Evolutionary conservation across 1,140 invertebrate species (phyloP).

Genomic region (Drosophila athabasca): DNA sequence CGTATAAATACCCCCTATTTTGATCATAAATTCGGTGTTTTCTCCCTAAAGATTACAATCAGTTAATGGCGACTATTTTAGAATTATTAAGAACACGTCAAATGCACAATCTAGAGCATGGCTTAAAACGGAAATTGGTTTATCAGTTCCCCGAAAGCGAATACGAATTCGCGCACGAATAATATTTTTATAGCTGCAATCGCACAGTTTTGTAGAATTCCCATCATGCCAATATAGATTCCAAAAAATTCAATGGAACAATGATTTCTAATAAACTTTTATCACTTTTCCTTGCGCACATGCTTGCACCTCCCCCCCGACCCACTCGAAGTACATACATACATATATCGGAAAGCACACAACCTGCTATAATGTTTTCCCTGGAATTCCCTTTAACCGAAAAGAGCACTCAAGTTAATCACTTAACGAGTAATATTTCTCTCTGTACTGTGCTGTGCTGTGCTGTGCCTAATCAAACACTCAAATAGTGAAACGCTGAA

Average conservation of each 20-base stretch:
- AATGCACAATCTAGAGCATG: slow-evolving; percentile 26
- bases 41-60: slow-evolving; percentile 28
- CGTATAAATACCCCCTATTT: slow-evolving; percentile 13
- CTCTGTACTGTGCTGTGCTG: slow-evolving; percentile 11
- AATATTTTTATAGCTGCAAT: neutral
- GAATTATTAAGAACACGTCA: slow-evolving; percentile 17
- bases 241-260: slow-evolving; percentile 26
- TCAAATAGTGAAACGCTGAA: neutral
- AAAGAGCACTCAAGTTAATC: slow-evolving; percentile 31
- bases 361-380: slow-evolving; percentile 14
- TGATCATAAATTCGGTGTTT: slow-evolving; percentile 16
- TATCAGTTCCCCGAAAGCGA: slow-evolving; percentile 34
- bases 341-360: too few relatives aligned
- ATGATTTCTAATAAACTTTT: slow-evolving; percentile 6
- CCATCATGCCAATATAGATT: slow-evolving; percentile 22
- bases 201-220: slow-evolving; percentile 30
- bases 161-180: too few relatives aligned
- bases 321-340: too few relatives aligned
- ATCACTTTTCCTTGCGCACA: slow-evolving; percentile 1
- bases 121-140: slow-evolving; percentile 23
- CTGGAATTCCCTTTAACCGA: slow-evolving; percentile 25
- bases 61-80: slow-evolving; percentile 11
- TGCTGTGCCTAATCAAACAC: slow-evolving; percentile 43
- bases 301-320: too few relatives aligned
- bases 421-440: slow-evolving; percentile 30